A percentile compares a stretch with the other conserved stretches of the same genome.
phyloP scores from a whole-genome alignment of 2,113 vertebrate genomes.

The Triplophysa rosa region DNA sequence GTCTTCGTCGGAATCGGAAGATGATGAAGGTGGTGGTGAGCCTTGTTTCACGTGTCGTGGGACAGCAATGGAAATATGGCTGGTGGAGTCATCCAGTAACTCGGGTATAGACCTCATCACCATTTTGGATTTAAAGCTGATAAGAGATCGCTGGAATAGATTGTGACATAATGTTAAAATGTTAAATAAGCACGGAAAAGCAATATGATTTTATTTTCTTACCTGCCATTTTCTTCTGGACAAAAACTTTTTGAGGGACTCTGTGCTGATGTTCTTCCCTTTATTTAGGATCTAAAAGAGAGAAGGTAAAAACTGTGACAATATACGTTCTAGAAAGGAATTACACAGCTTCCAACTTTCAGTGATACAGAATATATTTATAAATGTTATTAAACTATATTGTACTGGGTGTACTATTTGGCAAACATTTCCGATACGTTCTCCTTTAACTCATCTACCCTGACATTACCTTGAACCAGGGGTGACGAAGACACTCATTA shows the following conservation, averaged over 20 bases:
- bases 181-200: not conserved
- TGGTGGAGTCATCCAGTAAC: constrained; percentile 86
- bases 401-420: not conserved
- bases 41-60: constrained; percentile 84
- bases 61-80: constrained; percentile 89
- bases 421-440: not conserved
- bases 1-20: constrained; percentile 94
- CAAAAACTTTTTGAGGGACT: constrained; percentile 91
- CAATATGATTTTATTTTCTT: constrained; percentile 37
- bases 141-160: constrained; percentile 84
- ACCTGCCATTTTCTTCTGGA: constrained; percentile 97
- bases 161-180: not conserved
- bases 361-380: not conserved
- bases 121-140: constrained; percentile 98
- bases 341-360: not conserved
- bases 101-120: constrained; percentile 91
- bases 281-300: constrained; percentile 82
- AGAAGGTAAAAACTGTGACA: not conserved
- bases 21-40: constrained; percentile 85
- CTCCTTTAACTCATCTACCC: not conserved
- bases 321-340: not conserved
- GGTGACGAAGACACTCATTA: constrained; percentile 89
- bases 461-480: constrained; percentile 91
- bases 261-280: constrained; percentile 86
- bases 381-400: not conserved